Conservation (phyloP, 2,888 invertebrate genomes). For the Cremastobaeus sp. region DNA sequence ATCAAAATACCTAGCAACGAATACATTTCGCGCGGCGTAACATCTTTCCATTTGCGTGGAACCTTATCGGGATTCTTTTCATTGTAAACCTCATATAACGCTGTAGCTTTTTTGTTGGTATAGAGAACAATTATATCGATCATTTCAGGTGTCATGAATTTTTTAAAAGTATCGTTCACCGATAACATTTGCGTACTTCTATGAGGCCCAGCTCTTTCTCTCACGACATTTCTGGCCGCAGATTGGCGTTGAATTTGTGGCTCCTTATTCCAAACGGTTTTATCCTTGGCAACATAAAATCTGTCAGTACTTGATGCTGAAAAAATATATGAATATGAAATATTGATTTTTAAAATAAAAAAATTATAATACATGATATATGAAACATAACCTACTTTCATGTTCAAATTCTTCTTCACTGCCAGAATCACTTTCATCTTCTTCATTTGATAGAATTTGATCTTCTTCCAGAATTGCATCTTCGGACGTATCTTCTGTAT, state of each 20-base stretch:
- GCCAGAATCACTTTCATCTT: too few species aligned
- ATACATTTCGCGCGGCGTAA: slow-evolving; percentile 53
- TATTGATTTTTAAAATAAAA: too few species aligned
- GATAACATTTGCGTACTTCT: slow-evolving; percentile 5
- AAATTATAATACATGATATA: too few species aligned
- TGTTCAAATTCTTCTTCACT: too few species aligned
- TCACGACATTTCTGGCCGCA: not conserved
- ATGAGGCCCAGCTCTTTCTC: slow-evolving; percentile 8
- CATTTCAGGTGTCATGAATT: slow-evolving; percentile 8
- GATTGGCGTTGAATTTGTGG: not conserved
- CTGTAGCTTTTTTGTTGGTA: slow-evolving; percentile 41
- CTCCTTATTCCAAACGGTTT: not conserved
- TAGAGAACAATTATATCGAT: slow-evolving; percentile 3
- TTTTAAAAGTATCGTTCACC: slow-evolving; percentile 6
- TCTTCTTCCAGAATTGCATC: too few species aligned
- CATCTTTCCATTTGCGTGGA: slow-evolving; percentile 24
- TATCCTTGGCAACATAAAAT: too few species aligned
- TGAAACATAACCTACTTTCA: too few species aligned
- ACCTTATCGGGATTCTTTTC: slow-evolving; percentile 15
- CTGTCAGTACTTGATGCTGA: too few species aligned
- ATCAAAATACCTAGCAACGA: slow-evolving; percentile 60
- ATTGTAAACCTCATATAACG: slow-evolving; percentile 24
- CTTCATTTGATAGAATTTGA: too few species aligned
- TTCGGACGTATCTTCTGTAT: too few species aligned
- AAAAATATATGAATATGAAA: too few species aligned